Percentiles rank a stretch among this genome's conserved stretches.
These are phyloP conservation scores for Odocoileus hemionus DNA, from an alignment of 2,113 vertebrate genomes.

Conservation along the genomic window DNA sequence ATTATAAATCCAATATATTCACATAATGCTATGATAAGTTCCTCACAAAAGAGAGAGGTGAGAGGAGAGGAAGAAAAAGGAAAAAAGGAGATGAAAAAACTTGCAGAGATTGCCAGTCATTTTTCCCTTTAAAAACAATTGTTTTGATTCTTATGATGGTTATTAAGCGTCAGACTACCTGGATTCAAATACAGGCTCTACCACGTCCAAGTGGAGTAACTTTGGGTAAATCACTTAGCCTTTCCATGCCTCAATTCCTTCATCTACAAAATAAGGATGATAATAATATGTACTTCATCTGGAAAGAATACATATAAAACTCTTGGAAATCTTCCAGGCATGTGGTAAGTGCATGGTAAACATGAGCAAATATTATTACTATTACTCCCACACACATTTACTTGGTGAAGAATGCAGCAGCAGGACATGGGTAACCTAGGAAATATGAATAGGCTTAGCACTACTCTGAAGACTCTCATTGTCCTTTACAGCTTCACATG, in stretches of 20 bases:
- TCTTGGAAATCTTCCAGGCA: neutral
- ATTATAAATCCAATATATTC: conserved; percentile 82
- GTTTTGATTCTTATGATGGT: neutral
- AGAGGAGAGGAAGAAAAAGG: neutral
- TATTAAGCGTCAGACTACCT: neutral
- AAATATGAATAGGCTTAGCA: neutral
- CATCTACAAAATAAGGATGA: neutral
- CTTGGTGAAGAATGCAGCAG: neutral
- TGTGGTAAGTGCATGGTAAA: neutral
- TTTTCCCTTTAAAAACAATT: conserved; percentile 21
- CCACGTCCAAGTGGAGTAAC: neutral
- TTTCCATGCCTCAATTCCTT: neutral
- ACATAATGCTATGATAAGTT: conserved; percentile 76
- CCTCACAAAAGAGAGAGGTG: conserved; percentile 66
- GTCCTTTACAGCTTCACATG: neutral
- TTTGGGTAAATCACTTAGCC: neutral
- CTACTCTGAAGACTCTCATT: neutral
- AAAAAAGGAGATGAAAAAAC: neutral
- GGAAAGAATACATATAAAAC: neutral
- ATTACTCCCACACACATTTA: neutral
- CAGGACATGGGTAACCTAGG: neutral
- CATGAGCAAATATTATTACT: neutral
- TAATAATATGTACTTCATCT: neutral
- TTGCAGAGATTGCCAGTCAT: neutral
- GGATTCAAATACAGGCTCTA: neutral